Evolutionary conservation across 2,113 vertebrate genomes (phyloP).

Genomic region (Coregonus clupeaformis): DNA sequence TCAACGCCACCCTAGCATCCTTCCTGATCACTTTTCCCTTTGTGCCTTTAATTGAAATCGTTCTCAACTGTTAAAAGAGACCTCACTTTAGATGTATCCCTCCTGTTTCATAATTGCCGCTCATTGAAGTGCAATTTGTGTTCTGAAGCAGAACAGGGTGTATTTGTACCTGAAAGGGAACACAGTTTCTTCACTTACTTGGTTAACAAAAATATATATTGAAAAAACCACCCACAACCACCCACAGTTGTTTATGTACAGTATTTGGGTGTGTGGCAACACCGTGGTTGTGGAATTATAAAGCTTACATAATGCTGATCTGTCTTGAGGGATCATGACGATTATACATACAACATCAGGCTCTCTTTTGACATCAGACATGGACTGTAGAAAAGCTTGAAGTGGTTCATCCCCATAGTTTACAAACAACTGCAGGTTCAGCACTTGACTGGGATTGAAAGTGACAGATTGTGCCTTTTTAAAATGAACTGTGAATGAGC

Average conservation of each 20-base stretch:
- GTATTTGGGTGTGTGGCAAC: background rate
- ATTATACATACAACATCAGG: too few relatives aligned
- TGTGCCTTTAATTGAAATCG: constrained; percentile 3
- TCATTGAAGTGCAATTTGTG: background rate
- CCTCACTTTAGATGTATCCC: background rate
- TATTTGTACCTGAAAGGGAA: background rate
- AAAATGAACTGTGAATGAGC: too few relatives aligned
- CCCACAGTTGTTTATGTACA: background rate
- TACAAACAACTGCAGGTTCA: too few relatives aligned
- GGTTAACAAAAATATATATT: too few relatives aligned
- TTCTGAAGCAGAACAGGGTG: background rate
- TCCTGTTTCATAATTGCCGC: background rate
- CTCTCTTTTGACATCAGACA: too few relatives aligned
- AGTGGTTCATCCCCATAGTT: too few relatives aligned
- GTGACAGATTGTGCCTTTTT: too few relatives aligned
- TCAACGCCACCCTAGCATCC: constrained; percentile 15
- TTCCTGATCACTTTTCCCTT: background rate
- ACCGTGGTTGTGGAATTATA: background rate
- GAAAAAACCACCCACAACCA: too few relatives aligned
- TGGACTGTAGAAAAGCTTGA: too few relatives aligned
- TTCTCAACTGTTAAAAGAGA: background rate
- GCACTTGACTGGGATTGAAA: background rate
- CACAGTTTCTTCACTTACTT: background rate
- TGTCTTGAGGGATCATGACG: background rate
- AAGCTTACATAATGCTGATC: background rate